phyloP scores from a whole-genome alignment of 1,140 invertebrate species.

The Lethrus apterus region DNA sequence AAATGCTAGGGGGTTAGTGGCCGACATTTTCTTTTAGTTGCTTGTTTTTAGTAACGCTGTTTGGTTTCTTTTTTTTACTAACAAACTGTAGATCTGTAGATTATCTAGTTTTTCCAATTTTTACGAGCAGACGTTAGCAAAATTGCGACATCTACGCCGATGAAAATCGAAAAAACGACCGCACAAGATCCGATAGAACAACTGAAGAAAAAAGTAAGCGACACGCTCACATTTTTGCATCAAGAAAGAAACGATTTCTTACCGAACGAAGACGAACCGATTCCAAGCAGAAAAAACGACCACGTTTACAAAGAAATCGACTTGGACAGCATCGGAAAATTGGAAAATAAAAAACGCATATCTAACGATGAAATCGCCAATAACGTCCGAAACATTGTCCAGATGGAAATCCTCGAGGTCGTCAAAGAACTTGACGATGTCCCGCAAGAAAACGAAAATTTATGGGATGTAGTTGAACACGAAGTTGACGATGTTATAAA shows the following conservation, averaged over 20 bases:
- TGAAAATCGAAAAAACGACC: conserved; percentile 4
- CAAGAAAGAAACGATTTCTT: conserved; percentile 40
- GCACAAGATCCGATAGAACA: conserved; percentile 28
- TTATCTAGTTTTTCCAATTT: conserved; percentile 6
- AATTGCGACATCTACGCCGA: conserved; percentile 7
- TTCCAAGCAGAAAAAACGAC: conserved; percentile 38
- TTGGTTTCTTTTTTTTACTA: conserved; percentile 9
- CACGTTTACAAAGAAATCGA: conserved; percentile 35
- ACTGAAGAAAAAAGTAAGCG: conserved; percentile 36
- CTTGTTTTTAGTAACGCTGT: conserved; percentile 11
- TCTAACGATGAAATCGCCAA: conserved; percentile 5
- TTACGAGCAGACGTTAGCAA: not conserved
- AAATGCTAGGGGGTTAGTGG: too few species aligned
- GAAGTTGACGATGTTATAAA: conserved; percentile 32
- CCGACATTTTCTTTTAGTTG: conserved; percentile 9
- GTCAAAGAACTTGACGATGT: conserved; percentile 17
- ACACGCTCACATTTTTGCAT: conserved; percentile 39
- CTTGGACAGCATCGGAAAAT: conserved; percentile 26
- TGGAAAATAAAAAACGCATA: not conserved
- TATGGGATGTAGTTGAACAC: conserved; percentile 27
- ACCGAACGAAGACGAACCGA: conserved; percentile 37
- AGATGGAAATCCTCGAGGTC: conserved; percentile 21
- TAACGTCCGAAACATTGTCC: conserved; percentile 8
- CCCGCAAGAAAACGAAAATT: conserved; percentile 14
- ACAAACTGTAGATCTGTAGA: not conserved